Evolutionary conservation across 2,113 vertebrate species (phyloP).

Genomic region (Callionymus lyra): DNA sequence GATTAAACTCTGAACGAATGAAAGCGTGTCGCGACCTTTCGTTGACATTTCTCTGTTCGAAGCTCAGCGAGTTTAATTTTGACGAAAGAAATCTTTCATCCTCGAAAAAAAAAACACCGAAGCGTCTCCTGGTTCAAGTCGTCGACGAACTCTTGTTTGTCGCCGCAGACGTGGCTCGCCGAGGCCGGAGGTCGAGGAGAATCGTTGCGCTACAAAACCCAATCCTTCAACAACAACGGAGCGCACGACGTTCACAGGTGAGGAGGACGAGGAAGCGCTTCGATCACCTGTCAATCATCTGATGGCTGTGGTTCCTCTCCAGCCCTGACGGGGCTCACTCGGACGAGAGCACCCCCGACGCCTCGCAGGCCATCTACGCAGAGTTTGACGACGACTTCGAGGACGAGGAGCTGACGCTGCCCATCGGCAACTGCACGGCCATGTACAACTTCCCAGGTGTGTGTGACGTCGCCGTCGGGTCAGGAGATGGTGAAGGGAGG

Average conservation of each 20-base stretch:
- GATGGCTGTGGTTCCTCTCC: background rate
- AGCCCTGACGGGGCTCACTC: conserved; percentile 73
- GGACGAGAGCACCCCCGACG: conserved; percentile 68
- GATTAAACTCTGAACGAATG: too few relatives aligned
- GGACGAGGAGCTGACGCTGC: conserved; percentile 68
- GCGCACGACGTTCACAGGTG: conserved; percentile 73
- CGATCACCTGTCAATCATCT: background rate
- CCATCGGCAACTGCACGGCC: conserved; percentile 81
- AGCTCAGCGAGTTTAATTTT: too few relatives aligned
- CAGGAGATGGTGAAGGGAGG: too few relatives aligned
- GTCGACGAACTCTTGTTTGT: too few relatives aligned
- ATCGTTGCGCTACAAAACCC: conserved; percentile 55
- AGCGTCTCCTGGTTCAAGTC: too few relatives aligned
- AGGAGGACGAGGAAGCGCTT: too few relatives aligned
- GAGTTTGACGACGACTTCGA: conserved; percentile 86
- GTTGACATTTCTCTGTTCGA: too few relatives aligned
- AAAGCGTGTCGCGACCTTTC: too few relatives aligned
- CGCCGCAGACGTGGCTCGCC: conserved; percentile 76
- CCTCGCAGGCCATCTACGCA: conserved; percentile 74
- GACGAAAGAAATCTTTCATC: too few relatives aligned
- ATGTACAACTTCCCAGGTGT: conserved; percentile 83
- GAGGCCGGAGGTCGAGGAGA: conserved; percentile 77
- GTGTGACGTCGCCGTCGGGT: background rate
- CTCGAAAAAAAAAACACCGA: too few relatives aligned
- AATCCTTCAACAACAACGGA: conserved; percentile 69